phyloP scores from a whole-genome alignment of 2,797 vertebrate species.

The Anolis apletophallus region DNA sequence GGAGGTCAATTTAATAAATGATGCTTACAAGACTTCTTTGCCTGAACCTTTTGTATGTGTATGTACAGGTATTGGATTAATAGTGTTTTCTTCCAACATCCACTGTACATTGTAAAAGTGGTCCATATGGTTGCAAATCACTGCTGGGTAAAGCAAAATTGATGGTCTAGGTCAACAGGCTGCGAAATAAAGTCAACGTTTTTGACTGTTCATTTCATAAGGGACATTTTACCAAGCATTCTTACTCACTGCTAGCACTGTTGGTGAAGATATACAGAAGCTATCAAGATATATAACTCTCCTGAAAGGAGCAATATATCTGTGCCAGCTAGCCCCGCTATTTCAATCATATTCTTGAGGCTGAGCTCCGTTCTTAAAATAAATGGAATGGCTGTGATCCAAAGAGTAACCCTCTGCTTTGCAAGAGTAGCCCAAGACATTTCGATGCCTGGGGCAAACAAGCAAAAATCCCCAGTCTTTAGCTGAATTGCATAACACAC shows the following conservation, averaged over 20 bases:
- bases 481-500: not conserved
- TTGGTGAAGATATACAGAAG: constrained; percentile 24
- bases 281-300: constrained; percentile 1
- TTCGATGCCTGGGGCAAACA: not conserved
- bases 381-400: constrained; percentile 22
- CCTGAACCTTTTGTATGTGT: not conserved
- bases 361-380: not conserved
- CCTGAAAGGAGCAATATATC: constrained; percentile 13
- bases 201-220: constrained; percentile 25
- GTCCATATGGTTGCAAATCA: constrained; percentile 15
- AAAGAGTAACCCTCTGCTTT: not conserved
- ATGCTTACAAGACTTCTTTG: not conserved
- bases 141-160: constrained; percentile 15
- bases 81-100: constrained; percentile 6
- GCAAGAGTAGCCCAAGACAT: not conserved
- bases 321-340: not conserved
- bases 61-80: not conserved
- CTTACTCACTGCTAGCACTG: not conserved
- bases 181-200: constrained; percentile 14
- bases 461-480: not conserved
- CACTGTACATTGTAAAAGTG: constrained; percentile 4
- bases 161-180: not conserved
- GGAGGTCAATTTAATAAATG: constrained; percentile 4
- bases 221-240: not conserved
- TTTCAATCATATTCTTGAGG: constrained; percentile 26